Percentiles rank a stretch among this genome's conserved stretches.
Conservation (phyloP, 2,113 vertebrate species). For the Macaca nemestrina region DNA sequence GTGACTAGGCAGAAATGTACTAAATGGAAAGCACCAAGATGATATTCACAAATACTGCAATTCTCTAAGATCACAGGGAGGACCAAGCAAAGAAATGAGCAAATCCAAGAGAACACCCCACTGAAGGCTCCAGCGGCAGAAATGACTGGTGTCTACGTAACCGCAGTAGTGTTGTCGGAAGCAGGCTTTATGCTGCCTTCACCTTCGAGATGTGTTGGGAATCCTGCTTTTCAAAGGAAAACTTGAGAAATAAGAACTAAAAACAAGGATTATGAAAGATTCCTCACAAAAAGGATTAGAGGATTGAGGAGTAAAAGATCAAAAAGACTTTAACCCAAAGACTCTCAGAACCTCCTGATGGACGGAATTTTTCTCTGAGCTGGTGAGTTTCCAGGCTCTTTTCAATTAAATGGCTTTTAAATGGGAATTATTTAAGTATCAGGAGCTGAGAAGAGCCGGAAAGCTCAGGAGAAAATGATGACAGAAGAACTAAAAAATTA, state of each 20-base stretch:
- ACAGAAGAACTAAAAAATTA: not conserved
- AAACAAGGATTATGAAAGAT: slow-evolving; percentile 28
- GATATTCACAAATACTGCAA: not conserved
- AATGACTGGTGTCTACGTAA: not conserved
- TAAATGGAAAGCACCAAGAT: not conserved
- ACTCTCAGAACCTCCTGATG: slow-evolving; percentile 28
- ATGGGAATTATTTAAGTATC: slow-evolving; percentile 25
- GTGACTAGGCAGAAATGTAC: not conserved
- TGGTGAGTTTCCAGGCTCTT: not conserved
- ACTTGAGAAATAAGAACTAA: slow-evolving; percentile 42
- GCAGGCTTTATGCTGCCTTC: not conserved
- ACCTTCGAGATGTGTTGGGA: not conserved
- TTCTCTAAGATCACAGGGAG: not conserved
- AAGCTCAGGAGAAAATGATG: not conserved
- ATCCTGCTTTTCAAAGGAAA: slow-evolving; percentile 57
- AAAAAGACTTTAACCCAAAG: slow-evolving; percentile 45
- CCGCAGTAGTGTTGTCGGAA: accelerated
- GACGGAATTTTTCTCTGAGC: slow-evolving; percentile 7
- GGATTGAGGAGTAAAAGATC: slow-evolving; percentile 14
- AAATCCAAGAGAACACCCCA: not conserved
- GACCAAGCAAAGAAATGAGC: not conserved
- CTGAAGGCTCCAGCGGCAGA: not conserved
- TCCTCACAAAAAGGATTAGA: slow-evolving; percentile 54
- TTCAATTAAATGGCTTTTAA: slow-evolving; percentile 45
- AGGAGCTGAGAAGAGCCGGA: not conserved